phyloP scores from a whole-genome alignment of 1,140 invertebrate species.

The Heliconius melpomene region DNA sequence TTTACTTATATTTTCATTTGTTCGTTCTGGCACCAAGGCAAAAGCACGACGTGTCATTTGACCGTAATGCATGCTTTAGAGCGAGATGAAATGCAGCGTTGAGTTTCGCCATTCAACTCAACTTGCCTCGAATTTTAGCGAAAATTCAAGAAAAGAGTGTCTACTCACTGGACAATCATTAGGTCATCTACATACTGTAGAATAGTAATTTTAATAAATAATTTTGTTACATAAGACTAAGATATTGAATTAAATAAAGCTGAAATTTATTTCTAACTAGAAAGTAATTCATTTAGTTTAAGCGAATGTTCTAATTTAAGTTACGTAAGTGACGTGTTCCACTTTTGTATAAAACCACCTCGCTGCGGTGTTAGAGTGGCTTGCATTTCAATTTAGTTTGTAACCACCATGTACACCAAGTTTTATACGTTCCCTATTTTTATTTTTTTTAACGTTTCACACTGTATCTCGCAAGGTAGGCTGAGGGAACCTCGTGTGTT shows the following conservation, averaged over 20 bases:
- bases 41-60: too few relatives aligned
- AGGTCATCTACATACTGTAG: too few relatives aligned
- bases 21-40: too few relatives aligned
- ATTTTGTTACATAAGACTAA: not conserved
- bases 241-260: not conserved
- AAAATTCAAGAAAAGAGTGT: too few relatives aligned
- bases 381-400: slow-evolving; percentile 1
- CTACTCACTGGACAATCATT: too few relatives aligned
- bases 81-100: too few relatives aligned
- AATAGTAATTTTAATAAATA: too few relatives aligned
- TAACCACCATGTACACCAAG: not conserved
- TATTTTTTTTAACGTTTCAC: not conserved
- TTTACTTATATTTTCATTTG: too few relatives aligned
- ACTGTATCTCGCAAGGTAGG: not conserved
- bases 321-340: slow-evolving; percentile 14
- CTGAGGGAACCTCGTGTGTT: not conserved
- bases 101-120: too few relatives aligned
- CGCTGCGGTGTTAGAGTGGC: slow-evolving; percentile 9
- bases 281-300: not conserved
- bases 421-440: not conserved
- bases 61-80: too few relatives aligned
- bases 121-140: too few relatives aligned
- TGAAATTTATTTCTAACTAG: not conserved
- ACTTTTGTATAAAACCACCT: slow-evolving; percentile 10
- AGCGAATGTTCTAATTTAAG: slow-evolving; percentile 11